Base-by-base conservation (phyloP, 2,888 invertebrate species). In the Helleia helle region DNA sequence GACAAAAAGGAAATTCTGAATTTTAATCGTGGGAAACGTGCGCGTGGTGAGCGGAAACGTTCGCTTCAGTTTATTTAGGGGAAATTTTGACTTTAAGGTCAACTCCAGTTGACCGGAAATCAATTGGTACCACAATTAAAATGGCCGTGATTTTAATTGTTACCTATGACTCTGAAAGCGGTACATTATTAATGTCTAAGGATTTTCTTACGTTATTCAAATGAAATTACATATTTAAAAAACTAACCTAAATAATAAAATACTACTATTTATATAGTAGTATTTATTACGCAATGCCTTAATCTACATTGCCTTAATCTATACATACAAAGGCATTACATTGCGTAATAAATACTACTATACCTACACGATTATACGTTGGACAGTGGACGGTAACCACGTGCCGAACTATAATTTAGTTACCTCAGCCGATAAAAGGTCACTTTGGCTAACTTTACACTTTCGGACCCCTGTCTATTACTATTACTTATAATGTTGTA, bases 1-100 rank as follows among this genome's bases (percentile, higher is more conserved):
- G 28, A 11, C 69, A 67, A 74, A 75, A 77, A 74, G 68, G 74
- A 70, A 70, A 66, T 62, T 59, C 54, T 58, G 71, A 71, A 76
- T 76, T 74, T 72, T 69, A 76, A 76, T 70, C 67, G 71, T 73
- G 74, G 67, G 73, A 73, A 67, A 52, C 18, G 56, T 52, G 43
- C 65, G 57, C 58, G 50, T 65, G 67, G 41, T 38, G 22, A 8
- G 46, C 39, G 46, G 22, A 37, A 49, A 31, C 50, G 50, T 46
- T 30, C 39, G 22, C 11, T 34, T 43, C 36, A 43, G 75, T 80
- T 79, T 80, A 73, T 76, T 79, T 79, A 77, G 77, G 71, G 74
- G 76, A 75, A 62, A 73, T 75, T 76, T 72, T 49, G 59, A 12
- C 34, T 55, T 49, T 60, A 54, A 65, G 70, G 74, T 65, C 70